Evolutionary conservation across 2,113 vertebrate species (phyloP), one percentile per base, ranked within the genome.

Genomic region (Siniperca chuatsi): DNA sequence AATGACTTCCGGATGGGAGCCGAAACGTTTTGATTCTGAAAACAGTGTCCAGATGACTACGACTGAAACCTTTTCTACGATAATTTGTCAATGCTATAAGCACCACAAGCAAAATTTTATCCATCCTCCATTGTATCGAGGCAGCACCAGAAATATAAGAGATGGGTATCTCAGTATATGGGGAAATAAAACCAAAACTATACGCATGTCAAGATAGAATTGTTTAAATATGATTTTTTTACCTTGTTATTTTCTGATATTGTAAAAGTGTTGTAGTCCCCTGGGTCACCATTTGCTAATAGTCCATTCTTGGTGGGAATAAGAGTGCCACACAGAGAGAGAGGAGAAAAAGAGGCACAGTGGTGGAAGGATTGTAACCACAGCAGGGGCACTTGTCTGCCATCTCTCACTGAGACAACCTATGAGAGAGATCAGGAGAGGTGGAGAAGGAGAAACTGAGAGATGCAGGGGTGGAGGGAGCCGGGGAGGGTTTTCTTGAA

Each of bases 361-460:
- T 37, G 8, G 74, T 80, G 62, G 54, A 37, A 57, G 86, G 66
- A 88, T 83, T 81, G 85, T 82, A 86, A 71, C 70, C 88, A 69
- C 89, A 93, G 92, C 85, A 40, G 88, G 92, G 79, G 37, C 57
- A 29, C 90, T 91, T 87, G 87, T 92, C 87, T 83, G 82, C 72
- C 46, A 85, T 85, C 84, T 81, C 87, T 89, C 54, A 37, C 89
- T 37, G 64, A 64, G 80, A 82, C 86, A 83, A 86, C 80, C 82
- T 87, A 62, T 57, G 65, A 81, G 83, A 87, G 83, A 87, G 89
- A 86, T 81, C 64, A 66, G 87, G 78, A 80, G 81, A 76, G 84
- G 85, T 42, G 65, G 62, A 70, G 86, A 75, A 69, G 74, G 75
- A 80, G 69, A 70, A 87, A 62, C 62, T 62, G 40, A 84, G 74